Conservation (phyloP, 2,888 invertebrate species). For the Apomyelois bistriatella region DNA sequence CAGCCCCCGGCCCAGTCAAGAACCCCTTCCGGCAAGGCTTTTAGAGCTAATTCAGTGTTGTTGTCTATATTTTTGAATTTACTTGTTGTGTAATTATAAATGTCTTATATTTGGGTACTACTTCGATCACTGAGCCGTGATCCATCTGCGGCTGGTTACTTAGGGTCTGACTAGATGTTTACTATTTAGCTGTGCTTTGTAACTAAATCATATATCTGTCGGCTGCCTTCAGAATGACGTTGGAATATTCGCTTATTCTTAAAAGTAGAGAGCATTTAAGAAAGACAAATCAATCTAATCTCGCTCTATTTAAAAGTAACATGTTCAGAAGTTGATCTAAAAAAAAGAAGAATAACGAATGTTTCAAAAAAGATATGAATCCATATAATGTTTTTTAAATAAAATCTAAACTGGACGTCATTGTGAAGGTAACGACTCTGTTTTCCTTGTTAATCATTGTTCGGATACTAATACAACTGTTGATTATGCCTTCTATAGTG, state of each 20-base stretch:
- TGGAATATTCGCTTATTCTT: no score
- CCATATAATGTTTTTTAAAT: no score
- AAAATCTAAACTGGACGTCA: constrained; percentile 4
- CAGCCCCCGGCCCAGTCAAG: constrained; percentile 62
- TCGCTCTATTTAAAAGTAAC: no score
- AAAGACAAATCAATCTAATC: no score
- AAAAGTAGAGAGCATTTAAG: no score
- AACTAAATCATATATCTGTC: constrained; percentile 32
- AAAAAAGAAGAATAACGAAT: no score
- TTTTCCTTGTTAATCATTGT: constrained; percentile 59
- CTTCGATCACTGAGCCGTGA: constrained; percentile 75
- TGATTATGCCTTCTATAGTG: constrained; percentile 54
- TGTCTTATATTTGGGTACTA: constrained; percentile 63
- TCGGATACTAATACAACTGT: constrained; percentile 53
- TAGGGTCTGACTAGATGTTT: constrained; percentile 62
- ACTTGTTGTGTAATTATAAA: constrained; percentile 79
- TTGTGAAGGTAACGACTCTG: constrained; percentile 28
- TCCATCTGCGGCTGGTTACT: constrained; percentile 51
- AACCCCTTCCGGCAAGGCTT: constrained; percentile 93
- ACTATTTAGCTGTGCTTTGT: constrained; percentile 60
- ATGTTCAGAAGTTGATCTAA: no score
- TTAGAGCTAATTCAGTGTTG: constrained; percentile 71
- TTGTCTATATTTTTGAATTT: constrained; percentile 71
- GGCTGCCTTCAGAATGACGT: constrained; percentile 25
- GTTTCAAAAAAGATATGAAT: no score